phyloP scores from a whole-genome alignment of 2,888 invertebrate genomes.

The Acrobasis repandana region DNA sequence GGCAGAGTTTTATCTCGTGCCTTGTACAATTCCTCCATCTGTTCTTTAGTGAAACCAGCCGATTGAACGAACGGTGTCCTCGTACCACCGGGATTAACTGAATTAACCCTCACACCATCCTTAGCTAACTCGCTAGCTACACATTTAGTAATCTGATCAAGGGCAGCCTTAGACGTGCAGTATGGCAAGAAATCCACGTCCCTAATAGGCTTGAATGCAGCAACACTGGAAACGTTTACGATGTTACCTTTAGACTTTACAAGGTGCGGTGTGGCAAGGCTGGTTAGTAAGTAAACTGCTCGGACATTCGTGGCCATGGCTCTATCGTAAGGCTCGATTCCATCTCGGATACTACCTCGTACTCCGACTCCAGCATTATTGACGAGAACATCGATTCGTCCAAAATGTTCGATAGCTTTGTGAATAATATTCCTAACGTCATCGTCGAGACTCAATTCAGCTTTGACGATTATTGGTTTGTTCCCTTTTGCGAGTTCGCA shows the following conservation, averaged over 20 bases:
- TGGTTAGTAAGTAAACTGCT: slow-evolving; percentile 89
- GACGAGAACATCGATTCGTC: slow-evolving; percentile 88
- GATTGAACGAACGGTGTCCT: slow-evolving; percentile 85
- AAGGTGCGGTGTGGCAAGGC: slow-evolving; percentile 91
- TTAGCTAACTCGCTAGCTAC: slow-evolving; percentile 91
- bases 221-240: slow-evolving; percentile 96
- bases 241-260: slow-evolving; percentile 90
- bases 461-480: slow-evolving; percentile 83
- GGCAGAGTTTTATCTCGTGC: slow-evolving; percentile 92
- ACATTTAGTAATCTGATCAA: slow-evolving; percentile 96
- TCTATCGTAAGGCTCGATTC: slow-evolving; percentile 91
- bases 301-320: slow-evolving; percentile 93
- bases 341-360: slow-evolving; percentile 89
- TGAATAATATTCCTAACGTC: slow-evolving; percentile 86
- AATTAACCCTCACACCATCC: slow-evolving; percentile 91
- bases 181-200: slow-evolving; percentile 91
- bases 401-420: slow-evolving; percentile 85
- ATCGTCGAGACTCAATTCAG: slow-evolving; percentile 86
- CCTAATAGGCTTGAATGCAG: slow-evolving; percentile 84
- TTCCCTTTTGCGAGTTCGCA: slow-evolving; percentile 71
- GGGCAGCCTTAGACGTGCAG: slow-evolving; percentile 94
- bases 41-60: slow-evolving; percentile 87
- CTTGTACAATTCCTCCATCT: slow-evolving; percentile 86
- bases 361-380: slow-evolving; percentile 94
- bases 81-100: slow-evolving; percentile 96